A percentile compares a stretch with the other conserved stretches of the same genome.
Conservation (phyloP, 2,888 invertebrate species). For the Cistogaster globosa region DNA sequence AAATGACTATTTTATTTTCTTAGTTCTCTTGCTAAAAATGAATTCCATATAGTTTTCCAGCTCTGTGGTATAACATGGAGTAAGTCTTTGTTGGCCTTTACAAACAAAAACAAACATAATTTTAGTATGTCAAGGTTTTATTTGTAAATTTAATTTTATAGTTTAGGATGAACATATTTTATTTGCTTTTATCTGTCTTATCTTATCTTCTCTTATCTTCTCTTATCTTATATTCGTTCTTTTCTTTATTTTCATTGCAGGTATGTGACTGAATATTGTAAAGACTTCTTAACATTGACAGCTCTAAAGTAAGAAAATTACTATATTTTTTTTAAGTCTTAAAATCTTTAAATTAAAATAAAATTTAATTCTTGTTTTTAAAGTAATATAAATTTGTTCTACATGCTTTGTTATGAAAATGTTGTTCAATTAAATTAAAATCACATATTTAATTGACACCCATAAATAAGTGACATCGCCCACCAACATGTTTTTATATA, state of each 20-base stretch:
- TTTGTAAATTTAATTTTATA: no score
- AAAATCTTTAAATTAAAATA: background rate
- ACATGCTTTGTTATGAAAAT: background rate
- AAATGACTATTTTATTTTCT: no score
- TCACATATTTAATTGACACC: background rate
- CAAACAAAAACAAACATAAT: no score
- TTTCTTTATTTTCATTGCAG: slow-evolving; percentile 32
- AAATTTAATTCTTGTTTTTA: background rate
- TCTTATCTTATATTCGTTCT: no score
- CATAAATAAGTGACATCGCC: slow-evolving; percentile 41
- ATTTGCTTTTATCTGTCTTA: background rate
- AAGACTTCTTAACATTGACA: background rate
- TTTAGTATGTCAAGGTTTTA: no score
- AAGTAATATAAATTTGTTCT: background rate
- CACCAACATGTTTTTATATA: background rate
- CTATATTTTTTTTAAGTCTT: no score
- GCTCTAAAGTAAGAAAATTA: slow-evolving; percentile 14
- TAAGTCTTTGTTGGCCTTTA: no score
- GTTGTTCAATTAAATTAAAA: background rate
- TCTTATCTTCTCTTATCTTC: no score
- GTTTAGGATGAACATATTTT: no score
- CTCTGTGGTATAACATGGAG: no score
- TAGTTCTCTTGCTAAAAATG: no score
- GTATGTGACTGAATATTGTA: slow-evolving; percentile 20
- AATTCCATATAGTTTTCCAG: no score